phyloP scores from a whole-genome alignment of 2,797 vertebrate genomes.

The Aplochiton taeniatus region DNA sequence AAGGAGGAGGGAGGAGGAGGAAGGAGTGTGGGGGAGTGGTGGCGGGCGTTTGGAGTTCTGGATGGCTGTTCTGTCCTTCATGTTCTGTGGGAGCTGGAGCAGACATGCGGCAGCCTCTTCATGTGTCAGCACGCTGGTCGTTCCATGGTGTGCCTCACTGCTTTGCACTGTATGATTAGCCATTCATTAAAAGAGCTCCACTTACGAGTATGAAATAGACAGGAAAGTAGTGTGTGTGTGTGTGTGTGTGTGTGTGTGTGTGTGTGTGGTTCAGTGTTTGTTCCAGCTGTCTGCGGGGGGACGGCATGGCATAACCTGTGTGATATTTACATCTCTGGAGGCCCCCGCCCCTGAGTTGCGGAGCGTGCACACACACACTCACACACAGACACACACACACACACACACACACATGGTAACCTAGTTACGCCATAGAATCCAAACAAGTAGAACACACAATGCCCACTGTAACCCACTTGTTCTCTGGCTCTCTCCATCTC shows the following conservation, averaged over 20 bases:
- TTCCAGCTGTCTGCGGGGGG: no score
- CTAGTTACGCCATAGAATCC: conserved; percentile 39
- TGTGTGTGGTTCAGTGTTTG: background rate
- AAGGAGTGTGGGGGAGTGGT: background rate
- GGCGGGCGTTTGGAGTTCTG: background rate
- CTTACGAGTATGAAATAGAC: conserved; percentile 15
- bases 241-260: background rate
- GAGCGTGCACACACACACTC: background rate
- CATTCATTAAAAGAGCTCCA: conserved; percentile 41
- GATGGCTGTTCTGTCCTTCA: background rate
- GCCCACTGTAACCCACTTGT: conserved; percentile 39
- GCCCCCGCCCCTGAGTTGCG: background rate
- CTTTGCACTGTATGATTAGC: conserved; percentile 38
- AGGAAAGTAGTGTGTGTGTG: conserved; percentile 17
- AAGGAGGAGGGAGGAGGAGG: conserved; percentile 1
- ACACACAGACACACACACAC: background rate
- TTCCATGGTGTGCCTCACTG: conserved; percentile 55
- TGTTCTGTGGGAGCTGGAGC: background rate
- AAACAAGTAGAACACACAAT: conserved; percentile 34
- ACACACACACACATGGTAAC: conserved; percentile 14
- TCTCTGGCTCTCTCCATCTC: conserved; percentile 3
- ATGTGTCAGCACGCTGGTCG: conserved; percentile 56
- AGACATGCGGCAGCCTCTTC: conserved; percentile 33
- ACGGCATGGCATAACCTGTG: no score
- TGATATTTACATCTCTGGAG: no score